These are phyloP conservation scores for Augochlorella aurata DNA, from an alignment of 2,888 invertebrate genomes.

Conservation along the genomic window DNA sequence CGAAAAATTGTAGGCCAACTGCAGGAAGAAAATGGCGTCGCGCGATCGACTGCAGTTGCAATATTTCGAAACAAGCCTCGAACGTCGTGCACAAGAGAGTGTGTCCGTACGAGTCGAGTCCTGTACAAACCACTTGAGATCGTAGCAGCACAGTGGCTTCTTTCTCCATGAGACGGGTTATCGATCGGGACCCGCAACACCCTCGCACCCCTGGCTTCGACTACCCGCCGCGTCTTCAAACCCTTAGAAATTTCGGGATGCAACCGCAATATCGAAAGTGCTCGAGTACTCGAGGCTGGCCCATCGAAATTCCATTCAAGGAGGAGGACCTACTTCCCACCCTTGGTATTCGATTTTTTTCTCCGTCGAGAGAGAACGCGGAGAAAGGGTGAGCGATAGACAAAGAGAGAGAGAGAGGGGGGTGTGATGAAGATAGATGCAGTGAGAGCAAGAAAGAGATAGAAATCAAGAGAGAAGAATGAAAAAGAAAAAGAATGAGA, in stretches of 20 bases:
- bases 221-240: constrained; percentile 23
- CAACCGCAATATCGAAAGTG: constrained; percentile 44
- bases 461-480: too few relatives aligned
- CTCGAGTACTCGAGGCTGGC: constrained; percentile 23
- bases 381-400: neutral
- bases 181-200: constrained; percentile 50
- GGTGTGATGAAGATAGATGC: too few relatives aligned
- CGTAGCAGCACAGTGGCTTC: constrained; percentile 47
- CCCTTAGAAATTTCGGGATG: constrained; percentile 55
- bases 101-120: constrained; percentile 13
- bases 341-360: neutral
- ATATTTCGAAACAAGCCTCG: constrained; percentile 12
- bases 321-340: constrained; percentile 24
- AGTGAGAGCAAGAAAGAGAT: neutral
- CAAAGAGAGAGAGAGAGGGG: neutral
- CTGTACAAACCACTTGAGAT: constrained; percentile 55
- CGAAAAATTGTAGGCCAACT: neutral
- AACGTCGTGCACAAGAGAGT: constrained; percentile 2
- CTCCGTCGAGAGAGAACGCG: too few relatives aligned
- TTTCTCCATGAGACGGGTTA: constrained; percentile 58
- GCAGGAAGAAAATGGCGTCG: neutral
- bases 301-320: constrained; percentile 39
- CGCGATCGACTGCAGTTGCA: constrained; percentile 2
- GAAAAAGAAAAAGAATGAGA: neutral
- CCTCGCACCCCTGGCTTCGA: neutral